A percentile compares a stretch with the other conserved stretches of the same genome.
Conservation (phyloP, 2,888 invertebrate species). For the Agrenia bidenticulata region DNA sequence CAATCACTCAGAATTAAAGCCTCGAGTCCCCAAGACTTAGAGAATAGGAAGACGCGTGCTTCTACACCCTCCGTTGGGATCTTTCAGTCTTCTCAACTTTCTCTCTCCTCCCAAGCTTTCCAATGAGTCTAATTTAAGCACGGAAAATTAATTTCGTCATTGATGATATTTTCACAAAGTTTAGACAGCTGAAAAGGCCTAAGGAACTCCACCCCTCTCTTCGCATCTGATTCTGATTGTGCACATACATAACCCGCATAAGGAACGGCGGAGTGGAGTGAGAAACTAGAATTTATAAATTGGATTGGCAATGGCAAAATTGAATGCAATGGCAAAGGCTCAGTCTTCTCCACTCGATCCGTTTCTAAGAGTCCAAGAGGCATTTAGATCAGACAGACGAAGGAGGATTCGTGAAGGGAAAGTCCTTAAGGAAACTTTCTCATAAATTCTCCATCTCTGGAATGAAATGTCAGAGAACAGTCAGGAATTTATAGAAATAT, state of each 20-base stretch:
- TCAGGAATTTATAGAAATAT: constrained; percentile 27
- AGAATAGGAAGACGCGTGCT: too few relatives aligned
- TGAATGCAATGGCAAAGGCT: too few relatives aligned
- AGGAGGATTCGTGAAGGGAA: constrained; percentile 15
- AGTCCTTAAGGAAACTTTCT: constrained; percentile 21
- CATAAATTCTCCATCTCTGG: constrained; percentile 22
- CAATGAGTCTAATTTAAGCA: constrained; percentile 35
- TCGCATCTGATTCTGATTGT: too few relatives aligned
- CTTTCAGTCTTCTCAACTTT: background rate
- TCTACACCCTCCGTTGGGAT: too few relatives aligned
- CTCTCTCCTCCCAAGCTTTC: background rate
- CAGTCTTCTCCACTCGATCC: too few relatives aligned
- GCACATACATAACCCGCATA: too few relatives aligned
- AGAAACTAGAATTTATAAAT: background rate
- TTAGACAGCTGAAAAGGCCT: constrained; percentile 32
- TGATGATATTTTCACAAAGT: constrained; percentile 43
- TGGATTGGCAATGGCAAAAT: background rate
- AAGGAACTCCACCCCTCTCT: background rate
- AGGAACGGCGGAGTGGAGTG: too few relatives aligned
- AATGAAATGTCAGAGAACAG: constrained; percentile 23
- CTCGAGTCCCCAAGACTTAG: too few relatives aligned
- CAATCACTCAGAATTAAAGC: too few relatives aligned
- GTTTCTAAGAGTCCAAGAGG: too few relatives aligned
- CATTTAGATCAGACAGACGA: background rate
- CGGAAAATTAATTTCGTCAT: constrained; percentile 45